These are phyloP conservation scores for Eremophila alpestris DNA, from an alignment of 2,797 vertebrate genomes.

Conservation along the genomic window DNA sequence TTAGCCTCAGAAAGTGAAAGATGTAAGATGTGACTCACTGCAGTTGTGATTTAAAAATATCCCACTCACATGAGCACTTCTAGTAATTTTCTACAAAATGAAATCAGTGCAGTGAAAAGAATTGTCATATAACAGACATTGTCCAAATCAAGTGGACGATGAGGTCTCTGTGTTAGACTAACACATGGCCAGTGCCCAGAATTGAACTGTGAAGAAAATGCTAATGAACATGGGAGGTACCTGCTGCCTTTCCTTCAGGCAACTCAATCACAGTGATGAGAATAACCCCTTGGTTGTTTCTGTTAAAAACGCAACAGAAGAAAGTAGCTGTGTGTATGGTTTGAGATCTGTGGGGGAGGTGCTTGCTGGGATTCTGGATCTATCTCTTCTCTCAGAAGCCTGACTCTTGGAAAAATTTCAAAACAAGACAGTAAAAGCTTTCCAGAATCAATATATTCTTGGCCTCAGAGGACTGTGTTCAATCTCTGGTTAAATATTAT, in stretches of 20 bases:
- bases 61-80: not conserved
- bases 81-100: not conserved
- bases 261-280: not conserved
- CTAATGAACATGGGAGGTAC: not conserved
- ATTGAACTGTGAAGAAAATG: not conserved
- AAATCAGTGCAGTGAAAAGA: not conserved
- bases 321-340: not conserved
- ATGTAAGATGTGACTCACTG: not conserved
- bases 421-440: not conserved
- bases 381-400: not conserved
- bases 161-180: not conserved
- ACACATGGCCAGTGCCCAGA: not conserved
- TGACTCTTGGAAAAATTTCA: slow-evolving; percentile 19
- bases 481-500: slow-evolving; percentile 8
- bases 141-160: not conserved
- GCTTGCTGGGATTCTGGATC: not conserved
- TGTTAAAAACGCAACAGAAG: not conserved
- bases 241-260: not conserved
- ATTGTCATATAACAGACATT: not conserved
- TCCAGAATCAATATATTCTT: slow-evolving; percentile 22
- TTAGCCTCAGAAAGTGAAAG: not conserved
- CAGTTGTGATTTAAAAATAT: not conserved
- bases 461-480: not conserved
- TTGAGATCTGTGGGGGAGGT: not conserved
- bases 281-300: not conserved